These are phyloP conservation scores for Callitettix versicolor DNA, from an alignment of 1,140 invertebrate species.

Conservation along the genomic window DNA sequence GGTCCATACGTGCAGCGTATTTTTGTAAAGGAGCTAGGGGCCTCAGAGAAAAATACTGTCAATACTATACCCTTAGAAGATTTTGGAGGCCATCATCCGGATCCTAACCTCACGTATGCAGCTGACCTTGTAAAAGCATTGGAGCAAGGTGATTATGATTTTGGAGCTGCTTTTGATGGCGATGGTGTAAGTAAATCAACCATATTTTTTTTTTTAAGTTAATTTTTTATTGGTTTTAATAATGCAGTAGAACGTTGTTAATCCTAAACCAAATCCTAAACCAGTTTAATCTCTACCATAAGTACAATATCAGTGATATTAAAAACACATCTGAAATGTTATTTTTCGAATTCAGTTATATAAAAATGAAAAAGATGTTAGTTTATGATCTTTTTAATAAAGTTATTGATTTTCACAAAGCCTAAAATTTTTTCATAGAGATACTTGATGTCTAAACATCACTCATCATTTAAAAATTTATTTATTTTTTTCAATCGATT, in stretches of 20 bases:
- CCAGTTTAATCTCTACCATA: neutral
- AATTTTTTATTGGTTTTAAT: too few relatives aligned
- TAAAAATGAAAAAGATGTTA: too few relatives aligned
- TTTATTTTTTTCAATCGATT: too few relatives aligned
- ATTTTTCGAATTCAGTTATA: too few relatives aligned
- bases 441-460: too few relatives aligned
- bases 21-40: conserved; percentile 77
- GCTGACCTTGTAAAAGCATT: conserved; percentile 72
- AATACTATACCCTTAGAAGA: conserved; percentile 75
- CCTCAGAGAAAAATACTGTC: conserved; percentile 48
- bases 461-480: too few relatives aligned
- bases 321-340: neutral
- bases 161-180: conserved; percentile 98
- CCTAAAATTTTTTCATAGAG: too few relatives aligned
- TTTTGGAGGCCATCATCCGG: conserved; percentile 95
- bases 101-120: conserved; percentile 97
- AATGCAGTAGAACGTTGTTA: neutral
- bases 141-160: conserved; percentile 70
- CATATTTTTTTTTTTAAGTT: neutral
- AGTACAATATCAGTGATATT: too few relatives aligned
- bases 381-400: too few relatives aligned
- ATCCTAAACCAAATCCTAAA: neutral
- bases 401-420: too few relatives aligned
- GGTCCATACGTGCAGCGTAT: conserved; percentile 90
- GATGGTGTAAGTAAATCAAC: conserved; percentile 60